Conservation (phyloP, 2,888 invertebrate species). For the Bellardia pandia region DNA sequence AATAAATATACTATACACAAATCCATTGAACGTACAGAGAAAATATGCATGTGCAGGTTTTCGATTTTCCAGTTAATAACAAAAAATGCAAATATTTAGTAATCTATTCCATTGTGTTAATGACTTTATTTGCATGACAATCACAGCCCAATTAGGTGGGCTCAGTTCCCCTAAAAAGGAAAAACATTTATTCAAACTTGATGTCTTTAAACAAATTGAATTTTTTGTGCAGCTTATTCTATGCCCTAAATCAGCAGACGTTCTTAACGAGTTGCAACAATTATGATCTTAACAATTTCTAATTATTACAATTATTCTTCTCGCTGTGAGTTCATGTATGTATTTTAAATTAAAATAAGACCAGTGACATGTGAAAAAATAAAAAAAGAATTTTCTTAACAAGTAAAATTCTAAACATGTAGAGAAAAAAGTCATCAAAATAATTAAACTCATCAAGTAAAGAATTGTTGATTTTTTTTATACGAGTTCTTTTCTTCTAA, state of each 20-base stretch:
- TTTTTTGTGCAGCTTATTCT: too few relatives aligned
- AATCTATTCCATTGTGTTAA: too few relatives aligned
- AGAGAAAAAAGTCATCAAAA: slow-evolving; percentile 78
- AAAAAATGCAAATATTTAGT: too few relatives aligned
- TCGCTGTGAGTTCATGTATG: not conserved
- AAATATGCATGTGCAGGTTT: too few relatives aligned
- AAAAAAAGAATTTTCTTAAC: slow-evolving; percentile 16
- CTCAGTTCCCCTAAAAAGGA: too few relatives aligned
- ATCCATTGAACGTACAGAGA: too few relatives aligned
- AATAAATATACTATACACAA: too few relatives aligned
- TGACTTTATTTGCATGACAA: too few relatives aligned
- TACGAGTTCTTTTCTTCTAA: not conserved
- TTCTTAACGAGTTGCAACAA: not conserved
- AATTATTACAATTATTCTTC: not conserved
- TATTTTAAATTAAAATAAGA: not conserved
- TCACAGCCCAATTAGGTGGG: too few relatives aligned
- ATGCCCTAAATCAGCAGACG: not conserved
- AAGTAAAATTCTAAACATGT: slow-evolving; percentile 65
- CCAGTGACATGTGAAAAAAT: not conserved
- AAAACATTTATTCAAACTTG: too few relatives aligned
- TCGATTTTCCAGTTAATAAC: too few relatives aligned
- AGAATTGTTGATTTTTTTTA: slow-evolving; percentile 42
- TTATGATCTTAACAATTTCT: not conserved
- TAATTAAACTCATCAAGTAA: slow-evolving; percentile 82
- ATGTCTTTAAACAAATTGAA: too few relatives aligned